Evolutionary conservation across 2,888 invertebrate genomes (phyloP).

Genomic region (Spodoptera littoralis): DNA sequence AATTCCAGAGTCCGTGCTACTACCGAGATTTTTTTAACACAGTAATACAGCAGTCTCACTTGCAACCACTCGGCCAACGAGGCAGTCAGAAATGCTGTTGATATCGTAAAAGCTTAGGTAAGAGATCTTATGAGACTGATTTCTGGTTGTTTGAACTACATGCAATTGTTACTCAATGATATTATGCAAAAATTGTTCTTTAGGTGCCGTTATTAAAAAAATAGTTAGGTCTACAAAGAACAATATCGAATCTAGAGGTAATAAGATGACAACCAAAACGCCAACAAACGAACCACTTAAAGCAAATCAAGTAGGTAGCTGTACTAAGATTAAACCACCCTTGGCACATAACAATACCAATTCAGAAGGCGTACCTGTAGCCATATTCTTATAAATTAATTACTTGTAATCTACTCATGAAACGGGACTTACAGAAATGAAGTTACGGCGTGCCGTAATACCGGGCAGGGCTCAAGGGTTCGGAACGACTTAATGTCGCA

Average conservation of each 20-base stretch:
- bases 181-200: too few species aligned
- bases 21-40: too few species aligned
- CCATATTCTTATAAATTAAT: constrained; percentile 89
- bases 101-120: too few species aligned
- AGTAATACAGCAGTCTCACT: too few species aligned
- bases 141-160: too few species aligned
- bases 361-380: constrained; percentile 75
- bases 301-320: constrained; percentile 52
- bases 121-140: too few species aligned
- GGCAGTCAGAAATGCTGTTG: too few species aligned
- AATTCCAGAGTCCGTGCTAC: too few species aligned
- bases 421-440: constrained; percentile 87
- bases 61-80: too few species aligned
- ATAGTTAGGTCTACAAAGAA: too few species aligned
- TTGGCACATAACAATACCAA: constrained; percentile 75
- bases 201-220: too few species aligned
- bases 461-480: constrained; percentile 73
- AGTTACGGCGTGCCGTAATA: constrained; percentile 79
- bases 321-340: constrained; percentile 67
- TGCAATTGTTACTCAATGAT: too few species aligned
- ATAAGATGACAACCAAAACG: constrained; percentile 13
- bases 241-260: not conserved
- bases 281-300: constrained; percentile 34
- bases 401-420: constrained; percentile 88
- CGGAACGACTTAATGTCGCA: constrained; percentile 83